phyloP scores from a whole-genome alignment of 2,888 invertebrate genomes.

The Ormyrus labotus region DNA sequence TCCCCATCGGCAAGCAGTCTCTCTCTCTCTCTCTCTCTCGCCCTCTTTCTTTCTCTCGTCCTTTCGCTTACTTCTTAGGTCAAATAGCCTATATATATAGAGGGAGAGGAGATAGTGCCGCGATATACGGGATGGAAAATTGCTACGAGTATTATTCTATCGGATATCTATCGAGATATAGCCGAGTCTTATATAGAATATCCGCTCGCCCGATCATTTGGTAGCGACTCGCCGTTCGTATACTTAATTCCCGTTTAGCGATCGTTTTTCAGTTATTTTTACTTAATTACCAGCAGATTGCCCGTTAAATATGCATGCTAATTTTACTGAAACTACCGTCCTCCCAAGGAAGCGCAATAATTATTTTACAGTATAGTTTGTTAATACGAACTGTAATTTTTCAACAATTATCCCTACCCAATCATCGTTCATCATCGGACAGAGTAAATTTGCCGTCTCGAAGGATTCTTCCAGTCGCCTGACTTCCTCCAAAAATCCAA shows the following conservation, averaged over 20 bases:
- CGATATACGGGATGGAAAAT: conserved; percentile 50
- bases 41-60: not conserved
- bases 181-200: conserved; percentile 29
- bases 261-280: no score
- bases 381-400: no score
- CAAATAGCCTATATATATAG: conserved; percentile 38
- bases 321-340: no score
- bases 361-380: no score
- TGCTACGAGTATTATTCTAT: conserved; percentile 54
- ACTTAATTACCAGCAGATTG: no score
- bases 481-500: not conserved
- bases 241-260: no score
- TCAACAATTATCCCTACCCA: no score
- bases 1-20: conserved; percentile 47
- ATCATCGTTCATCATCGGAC: no score
- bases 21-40: conserved; percentile 12
- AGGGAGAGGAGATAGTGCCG: conserved; percentile 22
- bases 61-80: conserved; percentile 31
- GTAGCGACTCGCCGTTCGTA: not conserved
- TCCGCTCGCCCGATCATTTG: not conserved
- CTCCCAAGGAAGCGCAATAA: no score
- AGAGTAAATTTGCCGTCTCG: no score
- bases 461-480: no score
- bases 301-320: no score
- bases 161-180: conserved; percentile 47